phyloP scores from a whole-genome alignment of 2,888 invertebrate genomes.

The Harmothoe impar region DNA sequence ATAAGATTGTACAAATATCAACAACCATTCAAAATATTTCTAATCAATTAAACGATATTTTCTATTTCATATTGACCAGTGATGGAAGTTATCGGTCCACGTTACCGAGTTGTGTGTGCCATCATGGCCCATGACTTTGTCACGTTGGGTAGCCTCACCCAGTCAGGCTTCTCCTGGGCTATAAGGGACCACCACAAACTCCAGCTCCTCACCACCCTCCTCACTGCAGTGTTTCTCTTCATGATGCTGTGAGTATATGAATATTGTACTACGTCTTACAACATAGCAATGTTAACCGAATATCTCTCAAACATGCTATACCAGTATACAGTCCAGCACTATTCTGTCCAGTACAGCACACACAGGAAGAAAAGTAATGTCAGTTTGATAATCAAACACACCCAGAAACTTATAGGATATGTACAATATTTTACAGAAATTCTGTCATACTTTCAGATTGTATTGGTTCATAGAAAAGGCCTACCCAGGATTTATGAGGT shows the following conservation, averaged over 20 bases:
- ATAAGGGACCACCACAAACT: neutral
- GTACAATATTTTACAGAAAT: too few relatives aligned
- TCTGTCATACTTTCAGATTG: neutral
- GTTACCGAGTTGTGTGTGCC: neutral
- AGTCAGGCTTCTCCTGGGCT: constrained; percentile 6
- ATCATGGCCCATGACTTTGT: constrained; percentile 21
- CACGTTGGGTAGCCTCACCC: neutral
- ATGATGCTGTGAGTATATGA: neutral
- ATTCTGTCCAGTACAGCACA: too few relatives aligned
- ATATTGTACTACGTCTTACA: neutral
- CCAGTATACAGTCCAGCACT: too few relatives aligned
- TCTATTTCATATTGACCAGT: neutral
- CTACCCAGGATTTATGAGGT: neutral
- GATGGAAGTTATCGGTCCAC: neutral
- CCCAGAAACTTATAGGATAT: too few relatives aligned
- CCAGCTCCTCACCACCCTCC: neutral
- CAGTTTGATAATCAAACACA: too few relatives aligned
- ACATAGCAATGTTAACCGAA: too few relatives aligned
- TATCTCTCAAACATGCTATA: too few relatives aligned
- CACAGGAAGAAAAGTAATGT: too few relatives aligned
- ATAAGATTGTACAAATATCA: too few relatives aligned
- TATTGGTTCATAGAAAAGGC: neutral
- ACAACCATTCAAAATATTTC: too few relatives aligned
- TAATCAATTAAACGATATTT: too few relatives aligned
- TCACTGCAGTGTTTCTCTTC: neutral